These are phyloP conservation scores for Drosophila fungiperda DNA, from an alignment of 2,888 invertebrate genomes.

Conservation along the genomic window DNA sequence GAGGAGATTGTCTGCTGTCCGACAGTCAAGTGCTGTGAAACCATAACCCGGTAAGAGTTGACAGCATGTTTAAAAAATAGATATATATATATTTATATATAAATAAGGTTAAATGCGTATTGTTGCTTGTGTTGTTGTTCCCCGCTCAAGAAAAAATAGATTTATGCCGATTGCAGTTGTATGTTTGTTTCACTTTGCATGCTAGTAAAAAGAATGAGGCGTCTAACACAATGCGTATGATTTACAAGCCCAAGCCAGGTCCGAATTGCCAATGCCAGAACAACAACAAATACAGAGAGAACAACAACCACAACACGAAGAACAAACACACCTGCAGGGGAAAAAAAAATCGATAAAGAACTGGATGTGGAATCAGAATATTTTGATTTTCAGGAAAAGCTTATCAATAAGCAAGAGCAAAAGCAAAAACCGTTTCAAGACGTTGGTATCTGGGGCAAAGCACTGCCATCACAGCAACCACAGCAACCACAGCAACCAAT, in stretches of 20 bases:
- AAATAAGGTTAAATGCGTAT: neutral
- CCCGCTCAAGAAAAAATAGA: neutral
- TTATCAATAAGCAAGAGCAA: conserved; percentile 30
- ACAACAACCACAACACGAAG: neutral
- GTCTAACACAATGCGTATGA: conserved; percentile 34
- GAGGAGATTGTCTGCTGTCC: conserved; percentile 82
- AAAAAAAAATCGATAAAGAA: too few species aligned
- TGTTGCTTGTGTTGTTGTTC: conserved; percentile 19
- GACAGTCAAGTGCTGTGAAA: conserved; percentile 46
- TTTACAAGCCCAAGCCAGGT: conserved; percentile 48
- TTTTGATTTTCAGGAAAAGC: conserved; percentile 41
- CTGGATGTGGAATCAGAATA: conserved; percentile 26
- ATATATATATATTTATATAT: neutral
- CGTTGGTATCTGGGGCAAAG: too few species aligned
- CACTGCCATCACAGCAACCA: neutral
- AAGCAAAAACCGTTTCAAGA: neutral
- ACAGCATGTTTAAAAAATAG: neutral
- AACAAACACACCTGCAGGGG: too few species aligned
- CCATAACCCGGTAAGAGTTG: conserved; percentile 32
- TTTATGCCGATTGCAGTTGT: conserved; percentile 42
- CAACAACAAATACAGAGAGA: conserved; percentile 22
- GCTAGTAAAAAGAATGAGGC: conserved; percentile 24
- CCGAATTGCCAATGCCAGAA: conserved; percentile 7
- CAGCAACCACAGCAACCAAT: neutral
- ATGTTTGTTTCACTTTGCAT: conserved; percentile 33